Conservation (phyloP, 2,797 vertebrate species). For the Euphonia xanthogaster region DNA sequence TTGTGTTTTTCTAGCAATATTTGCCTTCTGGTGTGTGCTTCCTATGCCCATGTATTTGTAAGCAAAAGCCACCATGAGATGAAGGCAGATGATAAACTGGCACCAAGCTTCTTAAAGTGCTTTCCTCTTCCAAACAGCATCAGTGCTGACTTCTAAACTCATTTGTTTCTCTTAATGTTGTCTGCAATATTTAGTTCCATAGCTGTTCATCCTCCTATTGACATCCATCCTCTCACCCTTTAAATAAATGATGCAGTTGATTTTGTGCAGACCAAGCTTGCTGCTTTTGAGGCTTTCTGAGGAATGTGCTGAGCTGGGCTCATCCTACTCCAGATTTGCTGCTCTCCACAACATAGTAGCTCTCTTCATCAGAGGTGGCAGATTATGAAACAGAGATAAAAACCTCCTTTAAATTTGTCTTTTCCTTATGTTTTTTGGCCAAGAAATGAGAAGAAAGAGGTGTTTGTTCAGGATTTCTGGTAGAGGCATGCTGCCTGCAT, state of each 20-base stretch:
- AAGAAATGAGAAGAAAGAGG: neutral
- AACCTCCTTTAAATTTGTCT: neutral
- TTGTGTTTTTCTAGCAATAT: neutral
- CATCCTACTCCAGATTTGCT: neutral
- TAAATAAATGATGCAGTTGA: conserved; percentile 31
- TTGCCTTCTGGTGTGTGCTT: neutral
- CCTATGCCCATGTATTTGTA: neutral
- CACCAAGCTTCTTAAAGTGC: neutral
- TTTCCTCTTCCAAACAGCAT: neutral
- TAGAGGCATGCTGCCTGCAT: neutral
- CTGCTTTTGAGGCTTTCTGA: neutral
- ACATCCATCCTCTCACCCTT: neutral
- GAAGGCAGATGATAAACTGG: neutral
- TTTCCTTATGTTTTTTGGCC: neutral
- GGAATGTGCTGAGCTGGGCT: conserved; percentile 2
- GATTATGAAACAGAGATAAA: neutral
- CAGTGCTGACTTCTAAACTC: neutral
- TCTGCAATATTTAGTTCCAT: neutral
- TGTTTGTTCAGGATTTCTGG: neutral
- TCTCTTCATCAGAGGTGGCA: neutral
- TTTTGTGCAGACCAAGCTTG: neutral
- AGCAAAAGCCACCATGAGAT: neutral
- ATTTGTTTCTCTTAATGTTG: neutral
- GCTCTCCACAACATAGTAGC: neutral
- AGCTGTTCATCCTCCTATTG: conserved; percentile 6